Conservation (phyloP, 2,797 vertebrate species). For the Hippoglossus hippoglossus region DNA sequence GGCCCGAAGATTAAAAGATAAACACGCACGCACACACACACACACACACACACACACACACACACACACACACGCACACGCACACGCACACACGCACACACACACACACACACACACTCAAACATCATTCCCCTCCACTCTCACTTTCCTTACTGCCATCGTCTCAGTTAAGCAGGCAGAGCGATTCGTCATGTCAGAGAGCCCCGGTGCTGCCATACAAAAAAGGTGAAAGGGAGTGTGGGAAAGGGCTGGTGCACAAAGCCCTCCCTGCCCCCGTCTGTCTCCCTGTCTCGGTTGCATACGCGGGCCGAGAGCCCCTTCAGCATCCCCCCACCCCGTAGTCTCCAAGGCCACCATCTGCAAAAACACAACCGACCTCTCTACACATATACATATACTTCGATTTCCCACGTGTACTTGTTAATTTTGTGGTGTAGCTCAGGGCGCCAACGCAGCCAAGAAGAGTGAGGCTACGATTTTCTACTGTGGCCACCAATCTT, state of each 20-base stretch:
- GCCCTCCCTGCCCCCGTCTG: conserved; percentile 77
- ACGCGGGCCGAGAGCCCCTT: conserved; percentile 40
- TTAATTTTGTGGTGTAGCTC: conserved; percentile 8
- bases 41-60: too few species aligned
- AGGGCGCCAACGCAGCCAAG: not conserved
- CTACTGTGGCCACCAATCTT: conserved; percentile 10
- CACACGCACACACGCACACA: too few species aligned
- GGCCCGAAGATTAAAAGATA: conserved; percentile 28
- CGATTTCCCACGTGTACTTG: not conserved
- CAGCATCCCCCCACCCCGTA: conserved; percentile 53
- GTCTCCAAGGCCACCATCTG: conserved; percentile 42
- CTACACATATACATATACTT: conserved; percentile 5
- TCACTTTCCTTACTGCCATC: conserved; percentile 39
- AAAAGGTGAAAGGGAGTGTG: conserved; percentile 85
- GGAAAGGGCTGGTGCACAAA: conserved; percentile 83
- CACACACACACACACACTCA: conserved; percentile 1
- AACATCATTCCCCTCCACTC: conserved; percentile 35
- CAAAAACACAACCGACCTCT: conserved; percentile 37
- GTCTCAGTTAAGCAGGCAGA: conserved; percentile 72
- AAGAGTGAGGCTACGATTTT: conserved; percentile 16
- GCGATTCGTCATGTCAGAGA: conserved; percentile 83
- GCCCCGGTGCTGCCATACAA: conserved; percentile 72
- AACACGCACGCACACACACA: not conserved
- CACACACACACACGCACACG: not conserved
- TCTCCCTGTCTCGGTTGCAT: conserved; percentile 71